Base-by-base conservation (phyloP, 2,797 vertebrate genomes). In the Danio kyathit region DNA sequence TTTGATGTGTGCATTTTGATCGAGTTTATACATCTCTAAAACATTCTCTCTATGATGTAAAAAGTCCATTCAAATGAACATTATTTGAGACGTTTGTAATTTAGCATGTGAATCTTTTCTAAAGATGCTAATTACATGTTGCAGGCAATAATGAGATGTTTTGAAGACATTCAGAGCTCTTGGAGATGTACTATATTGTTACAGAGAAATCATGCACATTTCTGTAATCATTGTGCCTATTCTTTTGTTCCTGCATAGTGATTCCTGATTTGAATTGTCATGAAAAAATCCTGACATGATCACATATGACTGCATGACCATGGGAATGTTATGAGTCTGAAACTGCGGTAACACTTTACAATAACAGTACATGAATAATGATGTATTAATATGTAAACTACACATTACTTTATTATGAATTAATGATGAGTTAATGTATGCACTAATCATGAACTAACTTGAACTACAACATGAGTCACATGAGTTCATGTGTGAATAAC, bases 111-210 rank as follows among this genome's bases (percentile, higher is more conserved):
- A 48, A 5, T 66, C 7, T 40, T 11, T 40, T 41, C 12, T 70
- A 7, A 43, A 43, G 4, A 71, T 12, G 4, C 51, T 14, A 17
- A 17, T 71, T 71, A 43, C 49, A 71, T 71, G 38, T 69, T 38
- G 21, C 19, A 71, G 49, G 19, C 51, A 56, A 14, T 43, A 71
- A 71, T 56, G n/a, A 43, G 51, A 71, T 71, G 51, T 41, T 43
- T 43, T 43, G 38, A 38, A 71, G 69, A 56, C 43, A 51, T 71
- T 19, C 69, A 71, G 51, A 43, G 38, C 51, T 56, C 16, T 54
- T 41, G 49, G 29, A 71, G 29, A 54, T 71, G 10, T 54, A 16
- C 14, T 63, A 8, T 5, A 71, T 54, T 21, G 14, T 17, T 41
- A 41, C 49, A 17, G 1, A 14, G 44, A 73, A 59, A 54, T 73